A percentile compares a stretch with the other conserved stretches of the same genome.
phyloP scores from a whole-genome alignment of 2,888 invertebrate species.

The Hoplodrina blanda region DNA sequence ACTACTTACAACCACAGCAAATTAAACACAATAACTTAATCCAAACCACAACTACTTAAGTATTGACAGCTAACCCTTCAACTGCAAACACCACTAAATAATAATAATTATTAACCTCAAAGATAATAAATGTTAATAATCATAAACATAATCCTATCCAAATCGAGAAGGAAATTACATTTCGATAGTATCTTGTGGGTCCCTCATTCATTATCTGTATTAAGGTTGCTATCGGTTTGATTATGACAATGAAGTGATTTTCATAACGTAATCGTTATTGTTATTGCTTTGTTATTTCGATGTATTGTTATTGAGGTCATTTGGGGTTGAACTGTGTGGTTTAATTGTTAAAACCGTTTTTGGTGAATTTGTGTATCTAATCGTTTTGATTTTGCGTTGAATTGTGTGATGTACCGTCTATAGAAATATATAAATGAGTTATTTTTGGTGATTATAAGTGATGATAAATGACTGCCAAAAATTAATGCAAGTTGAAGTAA shows the following conservation, averaged over 20 bases:
- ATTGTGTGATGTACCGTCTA: background rate
- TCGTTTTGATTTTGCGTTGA: background rate
- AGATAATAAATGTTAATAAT: constrained; percentile 62
- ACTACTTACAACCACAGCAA: background rate
- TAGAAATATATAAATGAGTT: too few species aligned
- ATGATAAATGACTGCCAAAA: too few species aligned
- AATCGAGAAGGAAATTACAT: constrained; percentile 73
- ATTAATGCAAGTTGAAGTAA: too few species aligned
- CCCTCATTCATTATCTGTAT: constrained; percentile 77
- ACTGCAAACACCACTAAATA: constrained; percentile 31
- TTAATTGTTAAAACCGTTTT: background rate
- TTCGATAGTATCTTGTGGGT: constrained; percentile 73
- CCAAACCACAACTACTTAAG: background rate
- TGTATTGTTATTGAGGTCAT: constrained; percentile 18
- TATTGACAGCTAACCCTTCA: constrained; percentile 35
- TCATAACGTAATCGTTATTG: constrained; percentile 61
- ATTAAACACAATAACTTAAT: constrained; percentile 3
- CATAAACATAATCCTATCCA: constrained; percentile 55
- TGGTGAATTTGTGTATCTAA: background rate
- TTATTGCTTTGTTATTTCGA: constrained; percentile 43
- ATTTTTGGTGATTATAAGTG: background rate
- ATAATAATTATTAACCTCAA: constrained; percentile 46
- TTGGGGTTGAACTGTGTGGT: background rate
- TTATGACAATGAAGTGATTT: constrained; percentile 71
- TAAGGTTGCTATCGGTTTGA: constrained; percentile 73